Evolutionary conservation across 2,113 vertebrate genomes (phyloP), one percentile per base, ranked within the genome.

Genomic region (Scytalopus superciliaris): DNA sequence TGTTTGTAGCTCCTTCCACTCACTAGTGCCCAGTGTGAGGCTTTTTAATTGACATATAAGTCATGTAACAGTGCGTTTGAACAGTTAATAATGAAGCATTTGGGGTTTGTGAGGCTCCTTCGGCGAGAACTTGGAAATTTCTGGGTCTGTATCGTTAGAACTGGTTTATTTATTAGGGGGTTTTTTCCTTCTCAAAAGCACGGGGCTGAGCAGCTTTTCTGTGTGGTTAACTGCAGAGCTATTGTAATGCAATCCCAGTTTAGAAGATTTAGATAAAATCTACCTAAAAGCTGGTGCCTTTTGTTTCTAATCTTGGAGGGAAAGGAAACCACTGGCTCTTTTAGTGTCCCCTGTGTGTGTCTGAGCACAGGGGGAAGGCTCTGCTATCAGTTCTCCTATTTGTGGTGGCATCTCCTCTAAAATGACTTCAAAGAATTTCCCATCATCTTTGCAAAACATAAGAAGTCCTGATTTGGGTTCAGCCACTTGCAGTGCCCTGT

Each of bases 401-500:
- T 76, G 5, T 67, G 60, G 37, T 68, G 66, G n/a, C 21, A 6
- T 64, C 35, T 73, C 44, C 47, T 67, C 16, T 72, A 42, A 88
- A 76, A 50, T 28, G 4, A n/a, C 35, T 72, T 72, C 14, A 30
- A 53, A 85, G 67, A 25, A 22, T 64, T 80, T 39, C 47, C 42
- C 19, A 28, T 62, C 22, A 14, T 44, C 27, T 52, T 19, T n/a
- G 9, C 39, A 74, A 28, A 44, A 40, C 49, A 14, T 23, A 44
- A 44, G 42, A 63, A 80, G 39, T 25, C 39, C 49, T 49, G 31
- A 13, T 63, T 39, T 49, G 60, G 67, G 24, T 68, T 77, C 59
- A 66, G 64, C 40, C 64, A 30, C 18, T 68, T 67, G 0, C 4
- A 40, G n/a, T 50, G 62, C 24, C 1, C 0, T 35, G 17, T 22